phyloP scores from a whole-genome alignment of 1,140 invertebrate genomes.

The Zaprionus camerounensis region DNA sequence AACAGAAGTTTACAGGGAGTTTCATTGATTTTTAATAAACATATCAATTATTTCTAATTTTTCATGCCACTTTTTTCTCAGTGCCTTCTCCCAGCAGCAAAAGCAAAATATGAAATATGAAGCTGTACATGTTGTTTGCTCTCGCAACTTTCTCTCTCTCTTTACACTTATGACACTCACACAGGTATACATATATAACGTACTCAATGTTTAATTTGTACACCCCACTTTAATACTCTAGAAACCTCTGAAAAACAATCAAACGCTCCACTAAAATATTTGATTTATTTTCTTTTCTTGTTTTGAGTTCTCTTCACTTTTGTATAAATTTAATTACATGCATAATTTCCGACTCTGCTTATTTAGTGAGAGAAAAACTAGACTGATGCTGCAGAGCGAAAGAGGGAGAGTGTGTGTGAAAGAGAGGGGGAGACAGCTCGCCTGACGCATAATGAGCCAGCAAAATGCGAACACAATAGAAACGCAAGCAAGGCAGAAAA shows the following conservation, averaged over 20 bases:
- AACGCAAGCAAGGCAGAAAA: conserved; percentile 63
- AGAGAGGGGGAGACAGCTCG: background rate
- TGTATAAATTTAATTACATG: conserved; percentile 56
- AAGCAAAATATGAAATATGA: background rate
- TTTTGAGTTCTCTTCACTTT: background rate
- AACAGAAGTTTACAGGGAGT: too few species aligned
- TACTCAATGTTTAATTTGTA: background rate
- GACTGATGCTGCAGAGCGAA: conserved; percentile 13
- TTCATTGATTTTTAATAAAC: too few species aligned
- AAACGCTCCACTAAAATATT: conserved; percentile 27
- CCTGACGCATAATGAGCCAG: conserved; percentile 66
- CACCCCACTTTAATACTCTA: background rate
- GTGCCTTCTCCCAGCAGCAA: background rate
- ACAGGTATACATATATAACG: background rate
- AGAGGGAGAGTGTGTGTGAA: conserved; percentile 5
- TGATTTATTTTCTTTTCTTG: conserved; percentile 4
- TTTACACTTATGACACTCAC: background rate
- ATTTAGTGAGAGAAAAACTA: conserved; percentile 18
- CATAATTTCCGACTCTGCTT: conserved; percentile 52
- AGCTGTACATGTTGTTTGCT: background rate
- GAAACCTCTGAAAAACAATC: background rate
- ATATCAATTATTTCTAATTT: background rate
- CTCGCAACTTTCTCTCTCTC: background rate
- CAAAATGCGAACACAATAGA: conserved; percentile 71
- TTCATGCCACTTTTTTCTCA: background rate